Conservation (phyloP, 2,797 vertebrate species). For the Mus caroli region DNA sequence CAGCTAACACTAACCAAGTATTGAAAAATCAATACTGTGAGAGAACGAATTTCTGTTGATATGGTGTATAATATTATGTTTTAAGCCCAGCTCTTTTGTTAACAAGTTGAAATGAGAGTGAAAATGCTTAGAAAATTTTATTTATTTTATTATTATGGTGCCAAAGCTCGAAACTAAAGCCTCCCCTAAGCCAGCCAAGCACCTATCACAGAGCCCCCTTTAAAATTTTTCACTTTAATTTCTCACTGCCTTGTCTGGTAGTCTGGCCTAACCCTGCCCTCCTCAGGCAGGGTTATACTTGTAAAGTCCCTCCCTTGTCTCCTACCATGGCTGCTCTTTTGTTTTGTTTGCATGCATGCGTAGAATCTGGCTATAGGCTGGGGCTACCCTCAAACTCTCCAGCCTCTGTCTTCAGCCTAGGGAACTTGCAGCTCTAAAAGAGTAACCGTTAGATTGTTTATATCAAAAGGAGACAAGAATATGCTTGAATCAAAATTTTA, state of each 20-base stretch:
- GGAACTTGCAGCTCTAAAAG: background rate
- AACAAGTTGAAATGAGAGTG: constrained; percentile 34
- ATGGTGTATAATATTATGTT: background rate
- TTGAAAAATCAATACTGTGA: background rate
- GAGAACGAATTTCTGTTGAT: background rate
- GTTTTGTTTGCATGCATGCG: background rate
- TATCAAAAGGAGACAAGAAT: background rate
- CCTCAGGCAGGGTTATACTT: background rate
- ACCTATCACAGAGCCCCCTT: background rate
- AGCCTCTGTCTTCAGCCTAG: background rate
- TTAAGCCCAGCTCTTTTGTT: background rate
- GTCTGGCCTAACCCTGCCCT: too few relatives aligned
- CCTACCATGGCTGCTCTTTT: background rate
- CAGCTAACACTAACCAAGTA: background rate
- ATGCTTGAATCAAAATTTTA: constrained; percentile 13
- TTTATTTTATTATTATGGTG: background rate
- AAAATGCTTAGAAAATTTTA: constrained; percentile 33
- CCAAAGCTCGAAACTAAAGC: background rate
- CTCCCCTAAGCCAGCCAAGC: background rate
- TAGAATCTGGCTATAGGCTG: background rate
- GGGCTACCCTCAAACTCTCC: background rate
- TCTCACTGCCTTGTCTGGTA: too few relatives aligned
- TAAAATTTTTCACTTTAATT: background rate
- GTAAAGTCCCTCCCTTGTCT: too few relatives aligned
- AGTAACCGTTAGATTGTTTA: background rate